A percentile compares a stretch with the other conserved stretches of the same genome.
Conservation (phyloP, 2,797 vertebrate species). For the Cossypha niveicapilla region DNA sequence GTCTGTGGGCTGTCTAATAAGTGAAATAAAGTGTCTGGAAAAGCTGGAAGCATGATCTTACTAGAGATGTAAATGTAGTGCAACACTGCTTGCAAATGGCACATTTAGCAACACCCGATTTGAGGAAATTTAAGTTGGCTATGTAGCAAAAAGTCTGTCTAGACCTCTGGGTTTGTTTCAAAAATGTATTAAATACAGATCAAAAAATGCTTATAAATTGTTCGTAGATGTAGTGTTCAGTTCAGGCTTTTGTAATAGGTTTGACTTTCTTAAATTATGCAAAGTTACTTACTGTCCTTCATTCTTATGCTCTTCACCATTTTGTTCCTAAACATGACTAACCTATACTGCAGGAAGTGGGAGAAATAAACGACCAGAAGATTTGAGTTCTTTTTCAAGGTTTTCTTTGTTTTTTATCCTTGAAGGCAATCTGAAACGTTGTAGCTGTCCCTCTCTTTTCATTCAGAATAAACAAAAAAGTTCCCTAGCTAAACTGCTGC, state of each 20-base stretch:
- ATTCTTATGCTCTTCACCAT: neutral
- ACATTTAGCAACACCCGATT: neutral
- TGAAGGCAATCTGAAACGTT: neutral
- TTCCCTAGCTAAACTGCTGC: neutral
- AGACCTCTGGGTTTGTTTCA: conserved; percentile 1
- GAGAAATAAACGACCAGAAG: neutral
- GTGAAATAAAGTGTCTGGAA: neutral
- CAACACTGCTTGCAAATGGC: neutral
- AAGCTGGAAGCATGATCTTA: neutral
- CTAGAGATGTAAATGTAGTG: neutral
- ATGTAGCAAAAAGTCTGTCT: neutral
- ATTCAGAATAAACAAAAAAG: neutral
- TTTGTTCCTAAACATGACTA: neutral
- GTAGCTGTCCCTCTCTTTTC: neutral
- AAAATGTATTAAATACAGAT: neutral
- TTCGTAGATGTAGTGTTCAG: neutral
- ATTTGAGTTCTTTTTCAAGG: neutral
- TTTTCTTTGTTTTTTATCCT: neutral
- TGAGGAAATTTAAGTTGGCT: neutral
- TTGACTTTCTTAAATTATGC: neutral
- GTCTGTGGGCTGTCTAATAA: neutral
- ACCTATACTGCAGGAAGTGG: too few species aligned
- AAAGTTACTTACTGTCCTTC: neutral
- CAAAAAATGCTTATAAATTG: neutral
- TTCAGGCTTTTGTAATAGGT: neutral